Evolutionary conservation across 2,888 invertebrate species (phyloP).

Genomic region (Heliconius cydno): DNA sequence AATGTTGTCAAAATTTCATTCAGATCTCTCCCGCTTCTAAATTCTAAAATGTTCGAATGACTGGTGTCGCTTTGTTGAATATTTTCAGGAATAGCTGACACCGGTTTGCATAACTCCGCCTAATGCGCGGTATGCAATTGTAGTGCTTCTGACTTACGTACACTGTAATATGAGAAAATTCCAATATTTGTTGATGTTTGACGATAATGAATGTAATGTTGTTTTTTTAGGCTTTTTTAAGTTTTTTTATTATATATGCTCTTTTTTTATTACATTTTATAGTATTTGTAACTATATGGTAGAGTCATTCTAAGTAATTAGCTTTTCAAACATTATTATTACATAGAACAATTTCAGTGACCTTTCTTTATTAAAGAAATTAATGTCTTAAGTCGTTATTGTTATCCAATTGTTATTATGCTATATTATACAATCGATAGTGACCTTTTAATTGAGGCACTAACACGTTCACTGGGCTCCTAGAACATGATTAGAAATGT

Average conservation of each 20-base stretch:
- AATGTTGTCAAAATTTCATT: slow-evolving; percentile 41
- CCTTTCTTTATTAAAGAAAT: not conserved
- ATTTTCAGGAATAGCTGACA: slow-evolving; percentile 35
- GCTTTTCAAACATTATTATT: not conserved
- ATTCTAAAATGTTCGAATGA: slow-evolving; percentile 37
- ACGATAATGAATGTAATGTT: not conserved
- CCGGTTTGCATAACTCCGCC: slow-evolving; percentile 31
- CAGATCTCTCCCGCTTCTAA: slow-evolving; percentile 35
- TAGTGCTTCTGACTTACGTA: slow-evolving; percentile 30
- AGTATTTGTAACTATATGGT: not conserved
- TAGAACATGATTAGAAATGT: slow-evolving; percentile 31
- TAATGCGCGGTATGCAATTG: slow-evolving; percentile 28
- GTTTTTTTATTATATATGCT: no score
- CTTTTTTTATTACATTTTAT: not conserved
- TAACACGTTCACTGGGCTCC: slow-evolving; percentile 20
- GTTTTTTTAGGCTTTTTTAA: not conserved
- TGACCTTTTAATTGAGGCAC: slow-evolving; percentile 26
- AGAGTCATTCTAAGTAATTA: not conserved
- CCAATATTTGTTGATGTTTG: not conserved
- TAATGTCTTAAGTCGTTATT: slow-evolving; percentile 5
- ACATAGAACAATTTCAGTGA: not conserved
- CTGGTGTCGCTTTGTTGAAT: slow-evolving; percentile 39
- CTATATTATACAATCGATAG: slow-evolving; percentile 19
- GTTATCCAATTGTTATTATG: not conserved
- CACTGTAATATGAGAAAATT: slow-evolving; percentile 30